Evolutionary conservation across 2,113 vertebrate genomes (phyloP).

Genomic region (Phrynosoma blainvillii): DNA sequence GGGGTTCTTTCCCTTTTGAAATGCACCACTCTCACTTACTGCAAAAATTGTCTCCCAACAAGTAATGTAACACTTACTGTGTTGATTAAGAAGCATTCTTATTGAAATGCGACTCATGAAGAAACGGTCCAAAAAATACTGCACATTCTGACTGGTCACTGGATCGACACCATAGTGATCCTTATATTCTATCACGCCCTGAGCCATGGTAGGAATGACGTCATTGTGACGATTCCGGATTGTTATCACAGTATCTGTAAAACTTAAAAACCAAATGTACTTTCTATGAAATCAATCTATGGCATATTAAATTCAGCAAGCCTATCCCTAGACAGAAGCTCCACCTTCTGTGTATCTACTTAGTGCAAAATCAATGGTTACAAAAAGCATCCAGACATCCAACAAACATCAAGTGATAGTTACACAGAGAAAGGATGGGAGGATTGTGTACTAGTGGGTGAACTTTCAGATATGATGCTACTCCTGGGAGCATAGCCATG

Average conservation of each 20-base stretch:
- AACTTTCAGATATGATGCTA: background rate
- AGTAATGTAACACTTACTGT: constrained; percentile 83
- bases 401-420: background rate
- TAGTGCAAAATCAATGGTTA: background rate
- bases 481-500: background rate
- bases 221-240: constrained; percentile 97
- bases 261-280: constrained; percentile 75
- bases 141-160: constrained; percentile 94
- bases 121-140: constrained; percentile 98
- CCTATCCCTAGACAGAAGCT: fast-evolving
- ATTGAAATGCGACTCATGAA: constrained; percentile 99
- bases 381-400: background rate
- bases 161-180: constrained; percentile 94
- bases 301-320: constrained; percentile 18
- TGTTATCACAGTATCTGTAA: constrained; percentile 94
- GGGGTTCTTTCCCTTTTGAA: background rate
- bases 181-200: constrained; percentile 96
- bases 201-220: constrained; percentile 97
- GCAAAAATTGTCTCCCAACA: background rate
- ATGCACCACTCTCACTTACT: constrained; percentile 7
- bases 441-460: background rate
- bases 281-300: constrained; percentile 36
- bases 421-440: background rate
- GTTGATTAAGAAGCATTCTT: constrained; percentile 98
- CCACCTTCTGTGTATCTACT: background rate